Conservation (phyloP, 2,113 vertebrate genomes). For the Podilymbus podiceps region DNA sequence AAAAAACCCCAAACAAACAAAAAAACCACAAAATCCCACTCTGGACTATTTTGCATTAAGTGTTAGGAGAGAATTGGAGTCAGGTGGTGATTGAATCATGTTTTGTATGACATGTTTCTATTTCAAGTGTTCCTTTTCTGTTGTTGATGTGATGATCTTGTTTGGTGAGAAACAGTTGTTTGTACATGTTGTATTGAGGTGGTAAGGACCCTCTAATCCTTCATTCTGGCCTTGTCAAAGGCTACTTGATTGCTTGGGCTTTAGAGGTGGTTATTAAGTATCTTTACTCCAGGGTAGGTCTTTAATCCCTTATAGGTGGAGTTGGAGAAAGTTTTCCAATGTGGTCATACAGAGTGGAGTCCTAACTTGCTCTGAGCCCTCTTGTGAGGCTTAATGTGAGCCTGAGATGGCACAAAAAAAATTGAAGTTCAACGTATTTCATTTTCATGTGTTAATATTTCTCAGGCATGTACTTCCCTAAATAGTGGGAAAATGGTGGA, state of each 20-base stretch:
- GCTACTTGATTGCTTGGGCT: not conserved
- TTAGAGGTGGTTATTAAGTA: not conserved
- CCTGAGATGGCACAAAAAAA: not conserved
- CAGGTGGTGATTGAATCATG: not conserved
- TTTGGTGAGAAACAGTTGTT: not conserved
- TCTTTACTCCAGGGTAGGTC: not conserved
- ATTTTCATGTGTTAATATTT: not conserved
- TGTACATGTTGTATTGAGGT: not conserved
- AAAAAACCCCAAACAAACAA: too few species aligned
- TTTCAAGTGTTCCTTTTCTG: not conserved
- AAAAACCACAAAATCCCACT: not conserved
- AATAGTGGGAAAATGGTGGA: not conserved
- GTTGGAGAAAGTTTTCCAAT: not conserved
- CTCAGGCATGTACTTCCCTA: not conserved
- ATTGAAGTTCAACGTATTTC: conserved; percentile 46
- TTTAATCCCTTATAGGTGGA: not conserved
- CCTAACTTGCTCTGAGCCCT: not conserved
- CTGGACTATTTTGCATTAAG: not conserved
- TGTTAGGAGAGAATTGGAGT: not conserved
- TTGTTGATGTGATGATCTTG: not conserved
- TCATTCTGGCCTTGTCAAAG: not conserved
- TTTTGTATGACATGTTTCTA: not conserved
- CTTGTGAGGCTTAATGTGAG: conserved; percentile 4
- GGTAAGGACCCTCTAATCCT: not conserved
- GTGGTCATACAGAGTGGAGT: not conserved